Conservation (phyloP, 2,113 vertebrate genomes). For the Rhinichthys klamathensis region DNA sequence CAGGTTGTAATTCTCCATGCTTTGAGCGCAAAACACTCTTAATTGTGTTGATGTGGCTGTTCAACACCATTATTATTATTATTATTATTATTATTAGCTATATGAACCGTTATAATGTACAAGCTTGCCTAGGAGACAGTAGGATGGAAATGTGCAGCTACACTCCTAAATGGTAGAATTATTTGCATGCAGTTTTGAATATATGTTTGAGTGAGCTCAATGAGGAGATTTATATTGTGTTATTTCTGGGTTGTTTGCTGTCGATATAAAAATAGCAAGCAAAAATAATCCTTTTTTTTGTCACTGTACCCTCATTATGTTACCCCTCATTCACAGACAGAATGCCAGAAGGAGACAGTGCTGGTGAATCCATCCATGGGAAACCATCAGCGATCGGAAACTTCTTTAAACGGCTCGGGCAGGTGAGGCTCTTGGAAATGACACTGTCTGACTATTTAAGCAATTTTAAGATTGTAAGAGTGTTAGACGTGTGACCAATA, state of each 20-base stretch:
- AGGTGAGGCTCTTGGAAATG: conserved; percentile 70
- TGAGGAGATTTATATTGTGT: neutral
- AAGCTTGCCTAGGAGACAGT: neutral
- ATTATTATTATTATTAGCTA: too few species aligned
- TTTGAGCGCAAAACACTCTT: neutral
- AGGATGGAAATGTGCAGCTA: neutral
- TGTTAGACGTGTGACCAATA: too few species aligned
- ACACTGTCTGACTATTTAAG: neutral
- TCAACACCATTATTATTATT: neutral
- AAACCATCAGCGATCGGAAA: conserved; percentile 88
- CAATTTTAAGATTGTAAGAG: neutral
- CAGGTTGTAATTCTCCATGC: neutral
- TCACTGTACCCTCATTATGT: neutral
- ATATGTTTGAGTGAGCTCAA: neutral
- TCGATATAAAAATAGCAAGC: neutral
- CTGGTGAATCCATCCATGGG: conserved; percentile 95
- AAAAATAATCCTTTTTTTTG: neutral
- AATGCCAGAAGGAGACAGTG: conserved; percentile 99
- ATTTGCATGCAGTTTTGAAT: neutral
- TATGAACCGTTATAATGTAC: neutral
- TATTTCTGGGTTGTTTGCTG: neutral
- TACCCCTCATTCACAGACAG: conserved; percentile 72
- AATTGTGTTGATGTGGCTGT: neutral
- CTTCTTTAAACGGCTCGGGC: conserved; percentile 93
- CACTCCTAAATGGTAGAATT: neutral